These are phyloP conservation scores for Pogonomyrmex californicus DNA, from an alignment of 1,140 invertebrate species.

Conservation along the genomic window DNA sequence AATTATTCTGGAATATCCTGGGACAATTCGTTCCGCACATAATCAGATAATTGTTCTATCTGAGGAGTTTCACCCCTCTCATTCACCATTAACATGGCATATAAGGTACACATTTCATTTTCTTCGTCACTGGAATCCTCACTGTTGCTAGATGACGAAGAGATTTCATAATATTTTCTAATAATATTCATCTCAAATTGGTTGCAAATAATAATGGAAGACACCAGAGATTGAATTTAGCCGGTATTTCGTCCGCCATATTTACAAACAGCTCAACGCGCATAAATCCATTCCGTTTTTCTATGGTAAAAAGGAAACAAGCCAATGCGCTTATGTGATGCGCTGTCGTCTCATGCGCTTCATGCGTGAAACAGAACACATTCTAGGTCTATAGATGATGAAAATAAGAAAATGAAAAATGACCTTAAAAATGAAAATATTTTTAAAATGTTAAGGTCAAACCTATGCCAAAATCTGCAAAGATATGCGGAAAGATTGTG, in stretches of 20 bases:
- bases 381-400: no score
- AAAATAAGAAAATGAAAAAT: no score
- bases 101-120: neutral
- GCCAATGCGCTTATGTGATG: no score
- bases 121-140: neutral
- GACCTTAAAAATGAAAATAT: no score
- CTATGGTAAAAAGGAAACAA: no score
- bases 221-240: neutral
- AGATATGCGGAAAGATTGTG: no score
- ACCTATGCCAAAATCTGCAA: no score
- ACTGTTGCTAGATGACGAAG: neutral
- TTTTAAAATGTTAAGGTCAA: no score
- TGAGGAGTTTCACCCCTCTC: neutral
- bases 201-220: neutral
- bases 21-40: conserved; percentile 1
- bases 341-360: no score
- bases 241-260: neutral
- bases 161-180: neutral
- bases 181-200: neutral
- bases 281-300: no score
- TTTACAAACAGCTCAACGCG: no score
- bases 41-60: neutral
- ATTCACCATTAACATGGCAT: conserved; percentile 5
- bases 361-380: no score
- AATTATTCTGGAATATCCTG: neutral